Evolutionary conservation across 2,888 invertebrate species (phyloP).

Genomic region (Phortica magna): DNA sequence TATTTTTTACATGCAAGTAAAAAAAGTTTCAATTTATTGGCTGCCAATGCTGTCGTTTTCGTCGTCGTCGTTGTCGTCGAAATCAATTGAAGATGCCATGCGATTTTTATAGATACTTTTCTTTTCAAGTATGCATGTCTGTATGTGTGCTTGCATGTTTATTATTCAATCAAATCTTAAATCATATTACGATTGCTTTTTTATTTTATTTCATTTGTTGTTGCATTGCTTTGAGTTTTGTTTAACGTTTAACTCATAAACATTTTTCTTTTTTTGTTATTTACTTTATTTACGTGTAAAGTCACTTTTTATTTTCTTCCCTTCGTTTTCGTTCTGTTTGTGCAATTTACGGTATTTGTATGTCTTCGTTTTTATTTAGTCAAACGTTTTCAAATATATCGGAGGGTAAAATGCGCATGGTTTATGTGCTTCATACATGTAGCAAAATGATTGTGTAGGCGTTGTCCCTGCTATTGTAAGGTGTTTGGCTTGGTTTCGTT

Average conservation of each 20-base stretch:
- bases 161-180: constrained; percentile 10
- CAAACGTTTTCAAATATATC: not conserved
- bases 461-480: too few species aligned
- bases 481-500: too few species aligned
- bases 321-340: too few species aligned
- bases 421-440: too few species aligned
- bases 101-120: constrained; percentile 20
- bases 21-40: constrained; percentile 2
- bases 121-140: not conserved
- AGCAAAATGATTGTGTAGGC: too few species aligned
- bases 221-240: not conserved
- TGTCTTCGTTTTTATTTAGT: not conserved
- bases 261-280: not conserved
- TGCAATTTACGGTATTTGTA: too few species aligned
- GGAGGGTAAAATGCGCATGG: too few species aligned
- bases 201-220: not conserved
- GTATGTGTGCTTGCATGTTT: not conserved
- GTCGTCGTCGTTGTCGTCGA: not conserved
- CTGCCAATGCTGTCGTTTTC: not conserved
- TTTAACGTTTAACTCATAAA: not conserved
- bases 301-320: not conserved
- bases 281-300: not conserved
- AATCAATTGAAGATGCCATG: constrained; percentile 8
- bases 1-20: not conserved
- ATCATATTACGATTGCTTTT: constrained; percentile 5